Evolutionary conservation across 2,888 invertebrate species (phyloP), one percentile per base, ranked within the genome.

Genomic region (Serripes groenlandicus): DNA sequence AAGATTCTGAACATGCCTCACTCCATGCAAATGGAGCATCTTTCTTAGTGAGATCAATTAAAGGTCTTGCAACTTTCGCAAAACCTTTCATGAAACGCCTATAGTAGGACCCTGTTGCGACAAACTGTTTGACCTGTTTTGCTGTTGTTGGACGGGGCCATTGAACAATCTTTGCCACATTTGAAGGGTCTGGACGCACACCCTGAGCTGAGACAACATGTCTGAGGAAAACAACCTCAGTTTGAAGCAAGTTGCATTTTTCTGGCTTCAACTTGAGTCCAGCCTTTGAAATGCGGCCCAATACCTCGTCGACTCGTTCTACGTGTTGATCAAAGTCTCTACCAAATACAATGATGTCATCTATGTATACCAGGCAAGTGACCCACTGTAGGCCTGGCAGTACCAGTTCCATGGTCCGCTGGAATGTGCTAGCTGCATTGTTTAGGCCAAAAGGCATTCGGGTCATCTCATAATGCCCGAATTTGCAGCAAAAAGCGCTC

Each of bases 171-270:
- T 78, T 72, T 7, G n/a, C n/a, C 3, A 78, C 30, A 72, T 72
- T 78, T 3, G 35, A 26, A 21, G 78, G 72, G 32, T 78, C 64
- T 18, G 78, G 78, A 3, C 18, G 37, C 2, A 72, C 72, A 5
- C 78, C 78, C 11, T 78, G 49, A 23, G n/a, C 52, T 28, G 78
- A 70, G 18, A 78, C 78, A 18, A 78, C 78, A 37, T 78, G 78
- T 26, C 78, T 66, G 11, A 78, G 62, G 35, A 78, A 78, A 18
- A 71, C 54, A 5, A 78, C 78, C 49, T 78, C 32, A 2, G 54
- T 56, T 52, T 78, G 73, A 11, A 78, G 23, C 52, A 78, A 5
- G 49, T 56, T 52, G 42, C 78, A 68, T 54, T 74, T 78, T 2
- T 42, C 66, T n/a, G 74, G 78, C 56, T 58, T 71, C 35, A 73